Evolutionary conservation across 2,888 invertebrate genomes (phyloP).

Genomic region (Anticlea derivata): DNA sequence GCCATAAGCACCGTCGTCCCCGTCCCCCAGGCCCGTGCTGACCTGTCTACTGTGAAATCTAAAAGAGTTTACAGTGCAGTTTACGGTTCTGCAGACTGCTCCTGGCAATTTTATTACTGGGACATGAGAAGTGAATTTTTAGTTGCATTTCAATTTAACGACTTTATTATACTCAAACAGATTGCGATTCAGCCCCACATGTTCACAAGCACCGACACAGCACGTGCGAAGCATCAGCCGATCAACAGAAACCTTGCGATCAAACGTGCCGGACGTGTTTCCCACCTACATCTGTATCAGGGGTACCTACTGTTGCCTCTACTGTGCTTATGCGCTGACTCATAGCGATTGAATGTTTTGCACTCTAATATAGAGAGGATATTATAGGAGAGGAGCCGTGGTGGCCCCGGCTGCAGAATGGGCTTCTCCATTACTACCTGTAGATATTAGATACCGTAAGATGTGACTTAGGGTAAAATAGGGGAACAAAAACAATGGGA

Average conservation of each 20-base stretch:
- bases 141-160: too few species aligned
- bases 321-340: constrained; percentile 6
- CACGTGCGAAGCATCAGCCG: constrained; percentile 30
- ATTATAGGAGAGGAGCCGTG: too few species aligned
- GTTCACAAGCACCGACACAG: constrained; percentile 6
- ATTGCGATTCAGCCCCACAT: constrained; percentile 10
- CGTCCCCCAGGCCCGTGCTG: constrained; percentile 19
- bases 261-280: constrained; percentile 28
- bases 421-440: too few species aligned
- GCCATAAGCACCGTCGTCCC: constrained; percentile 32
- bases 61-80: constrained; percentile 24
- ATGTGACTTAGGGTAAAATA: too few species aligned
- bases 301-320: neutral
- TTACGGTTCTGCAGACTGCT: constrained; percentile 9
- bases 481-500: too few species aligned
- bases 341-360: neutral
- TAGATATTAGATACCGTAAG: too few species aligned
- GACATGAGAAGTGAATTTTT: neutral
- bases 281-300: constrained; percentile 1
- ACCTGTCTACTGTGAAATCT: constrained; percentile 29
- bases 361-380: too few species aligned
- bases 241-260: constrained; percentile 24
- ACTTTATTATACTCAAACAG: too few species aligned
- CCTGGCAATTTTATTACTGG: constrained; percentile 11
- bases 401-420: too few species aligned